Evolutionary conservation across 30 jellyfish, hydroid and myxozoan species (phyloP).

Genomic region (Cassiopea xamachana): DNA sequence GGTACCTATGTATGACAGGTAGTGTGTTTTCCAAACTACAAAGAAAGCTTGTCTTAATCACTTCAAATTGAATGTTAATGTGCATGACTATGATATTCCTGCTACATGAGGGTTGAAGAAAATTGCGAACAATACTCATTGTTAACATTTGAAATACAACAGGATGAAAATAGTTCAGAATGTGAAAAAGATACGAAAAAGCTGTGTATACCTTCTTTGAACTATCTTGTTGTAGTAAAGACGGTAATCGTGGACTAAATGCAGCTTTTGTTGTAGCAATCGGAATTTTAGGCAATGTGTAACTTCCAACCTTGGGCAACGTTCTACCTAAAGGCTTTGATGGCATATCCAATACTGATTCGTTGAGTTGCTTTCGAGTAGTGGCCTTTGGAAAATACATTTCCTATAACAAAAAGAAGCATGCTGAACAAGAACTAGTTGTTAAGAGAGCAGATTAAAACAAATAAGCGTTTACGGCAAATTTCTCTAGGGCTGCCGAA

Average conservation of each 20-base stretch:
- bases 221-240: conserved; percentile 51
- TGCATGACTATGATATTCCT: not conserved
- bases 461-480: not conserved
- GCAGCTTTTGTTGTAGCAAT: conserved; percentile 66
- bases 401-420: not conserved
- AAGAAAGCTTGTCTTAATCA: not conserved
- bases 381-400: conserved; percentile 35
- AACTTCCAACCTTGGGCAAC: conserved; percentile 56
- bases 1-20: not conserved
- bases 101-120: not conserved
- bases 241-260: conserved; percentile 56
- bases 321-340: conserved; percentile 35
- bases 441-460: not conserved
- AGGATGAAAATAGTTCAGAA: no score
- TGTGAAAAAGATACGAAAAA: no score
- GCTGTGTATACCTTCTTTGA: not conserved
- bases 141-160: not conserved
- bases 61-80: not conserved
- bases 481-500: no score
- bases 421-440: not conserved
- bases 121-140: no score
- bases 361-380: conserved; percentile 27
- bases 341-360: conserved; percentile 31
- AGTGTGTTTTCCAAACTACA: not conserved
- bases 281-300: conserved; percentile 72